These are phyloP conservation scores for Drosophila setifemur DNA, from an alignment of 1,140 invertebrate genomes.

Conservation along the genomic window DNA sequence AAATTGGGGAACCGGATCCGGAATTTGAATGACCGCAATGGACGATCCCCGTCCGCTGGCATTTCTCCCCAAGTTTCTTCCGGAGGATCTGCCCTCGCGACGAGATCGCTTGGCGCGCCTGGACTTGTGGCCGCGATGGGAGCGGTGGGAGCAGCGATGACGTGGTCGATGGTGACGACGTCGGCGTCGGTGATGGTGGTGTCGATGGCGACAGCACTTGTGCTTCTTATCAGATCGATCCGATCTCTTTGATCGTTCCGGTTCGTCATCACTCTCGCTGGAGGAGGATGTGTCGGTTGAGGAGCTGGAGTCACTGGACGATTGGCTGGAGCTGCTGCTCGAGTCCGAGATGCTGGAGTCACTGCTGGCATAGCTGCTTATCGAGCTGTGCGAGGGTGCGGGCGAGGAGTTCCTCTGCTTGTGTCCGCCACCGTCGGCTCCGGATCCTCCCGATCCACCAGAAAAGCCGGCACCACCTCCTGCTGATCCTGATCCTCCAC, in stretches of 20 bases:
- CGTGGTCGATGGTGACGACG: background rate
- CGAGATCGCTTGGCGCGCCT: background rate
- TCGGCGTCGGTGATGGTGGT: background rate
- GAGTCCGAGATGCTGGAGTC: background rate
- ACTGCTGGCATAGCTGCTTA: background rate
- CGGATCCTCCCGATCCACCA: background rate
- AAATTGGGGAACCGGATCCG: conserved; percentile 7
- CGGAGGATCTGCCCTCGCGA: background rate
- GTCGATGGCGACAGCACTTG: conserved; percentile 5
- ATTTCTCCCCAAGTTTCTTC: too few relatives aligned
- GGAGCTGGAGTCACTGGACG: background rate
- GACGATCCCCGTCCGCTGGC: too few relatives aligned
- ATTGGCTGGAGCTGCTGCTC: background rate
- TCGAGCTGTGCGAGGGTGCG: background rate
- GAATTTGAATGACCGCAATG: background rate
- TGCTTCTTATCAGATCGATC: background rate
- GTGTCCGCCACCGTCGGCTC: background rate
- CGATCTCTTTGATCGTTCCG: background rate
- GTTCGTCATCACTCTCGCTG: background rate
- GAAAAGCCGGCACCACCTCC: too few relatives aligned
- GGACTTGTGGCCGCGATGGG: background rate
- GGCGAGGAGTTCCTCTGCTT: background rate
- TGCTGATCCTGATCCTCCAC: background rate
- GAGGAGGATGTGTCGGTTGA: conserved; percentile 1
- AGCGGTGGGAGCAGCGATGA: background rate